These are phyloP conservation scores for Hirtodrosophila cameraria DNA, from an alignment of 2,888 invertebrate species.

Conservation along the genomic window DNA sequence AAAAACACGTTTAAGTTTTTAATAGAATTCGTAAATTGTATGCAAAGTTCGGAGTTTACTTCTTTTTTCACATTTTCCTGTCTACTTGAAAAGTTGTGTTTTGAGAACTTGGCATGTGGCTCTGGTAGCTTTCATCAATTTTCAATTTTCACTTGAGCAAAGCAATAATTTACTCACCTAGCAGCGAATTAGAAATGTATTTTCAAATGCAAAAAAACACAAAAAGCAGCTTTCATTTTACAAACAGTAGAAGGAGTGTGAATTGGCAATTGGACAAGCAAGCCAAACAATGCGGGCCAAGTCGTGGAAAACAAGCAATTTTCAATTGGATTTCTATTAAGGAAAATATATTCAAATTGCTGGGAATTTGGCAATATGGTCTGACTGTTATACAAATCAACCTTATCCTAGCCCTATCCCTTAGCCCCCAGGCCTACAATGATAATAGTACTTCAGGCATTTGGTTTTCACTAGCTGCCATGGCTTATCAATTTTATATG, in stretches of 20 bases:
- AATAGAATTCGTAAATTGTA: constrained; percentile 16
- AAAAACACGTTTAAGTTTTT: constrained; percentile 27
- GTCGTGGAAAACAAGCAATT: constrained; percentile 14
- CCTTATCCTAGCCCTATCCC: neutral
- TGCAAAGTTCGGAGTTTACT: constrained; percentile 14
- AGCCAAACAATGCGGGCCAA: constrained; percentile 23
- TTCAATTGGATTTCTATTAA: constrained; percentile 23
- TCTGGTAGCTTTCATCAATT: constrained; percentile 12
- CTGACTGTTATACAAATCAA: neutral
- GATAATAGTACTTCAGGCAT: constrained; percentile 10
- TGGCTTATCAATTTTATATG: constrained; percentile 55
- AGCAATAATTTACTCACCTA: constrained; percentile 12
- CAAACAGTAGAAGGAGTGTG: neutral
- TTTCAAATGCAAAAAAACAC: neutral
- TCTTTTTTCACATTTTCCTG: neutral
- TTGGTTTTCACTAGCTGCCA: constrained; percentile 9
- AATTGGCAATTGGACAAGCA: neutral
- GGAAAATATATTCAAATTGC: constrained; percentile 33
- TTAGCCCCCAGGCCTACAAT: no score
- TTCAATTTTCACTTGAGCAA: neutral
- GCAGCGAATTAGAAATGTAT: constrained; percentile 12
- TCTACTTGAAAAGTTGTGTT: neutral
- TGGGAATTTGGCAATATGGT: constrained; percentile 30
- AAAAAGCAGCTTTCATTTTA: no score
- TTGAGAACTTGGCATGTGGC: constrained; percentile 21